phyloP scores from a whole-genome alignment of 2,888 invertebrate species.

The Eueremaeus valkanovi region DNA sequence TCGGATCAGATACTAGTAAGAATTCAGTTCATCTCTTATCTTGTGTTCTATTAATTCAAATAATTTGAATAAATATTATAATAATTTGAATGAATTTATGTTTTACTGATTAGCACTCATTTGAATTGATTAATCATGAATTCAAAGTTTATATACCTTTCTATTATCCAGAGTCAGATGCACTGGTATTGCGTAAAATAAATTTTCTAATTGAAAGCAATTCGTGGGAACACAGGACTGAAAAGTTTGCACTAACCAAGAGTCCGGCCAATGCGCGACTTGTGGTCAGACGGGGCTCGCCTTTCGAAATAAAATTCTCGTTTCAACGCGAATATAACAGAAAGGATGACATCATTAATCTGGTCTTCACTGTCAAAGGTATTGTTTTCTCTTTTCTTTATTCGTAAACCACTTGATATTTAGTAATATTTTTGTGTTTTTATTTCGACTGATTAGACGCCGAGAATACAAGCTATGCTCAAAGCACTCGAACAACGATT shows the following conservation, averaged over 20 bases:
- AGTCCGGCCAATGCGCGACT: slow-evolving; percentile 52
- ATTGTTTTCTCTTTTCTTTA: not conserved
- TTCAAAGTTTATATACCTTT: not conserved
- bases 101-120: no score
- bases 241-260: slow-evolving; percentile 70
- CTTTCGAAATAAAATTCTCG: slow-evolving; percentile 48
- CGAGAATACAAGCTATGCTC: slow-evolving; percentile 12
- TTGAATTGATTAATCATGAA: not conserved
- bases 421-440: not conserved
- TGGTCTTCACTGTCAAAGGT: slow-evolving; percentile 49
- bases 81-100: no score
- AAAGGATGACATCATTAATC: slow-evolving; percentile 48
- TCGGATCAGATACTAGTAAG: slow-evolving; percentile 16
- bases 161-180: slow-evolving; percentile 48
- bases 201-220: slow-evolving; percentile 71
- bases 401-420: not conserved
- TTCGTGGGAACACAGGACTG: slow-evolving; percentile 71
- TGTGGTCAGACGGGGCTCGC: slow-evolving; percentile 50
- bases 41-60: not conserved
- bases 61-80: not conserved
- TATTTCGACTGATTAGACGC: slow-evolving; percentile 35
- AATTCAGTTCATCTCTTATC: not conserved
- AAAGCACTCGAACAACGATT: slow-evolving; percentile 40
- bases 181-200: slow-evolving; percentile 67
- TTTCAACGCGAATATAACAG: slow-evolving; percentile 49